These are phyloP conservation scores for Ibycter americanus DNA, from an alignment of 2,797 vertebrate genomes.

Conservation along the genomic window DNA sequence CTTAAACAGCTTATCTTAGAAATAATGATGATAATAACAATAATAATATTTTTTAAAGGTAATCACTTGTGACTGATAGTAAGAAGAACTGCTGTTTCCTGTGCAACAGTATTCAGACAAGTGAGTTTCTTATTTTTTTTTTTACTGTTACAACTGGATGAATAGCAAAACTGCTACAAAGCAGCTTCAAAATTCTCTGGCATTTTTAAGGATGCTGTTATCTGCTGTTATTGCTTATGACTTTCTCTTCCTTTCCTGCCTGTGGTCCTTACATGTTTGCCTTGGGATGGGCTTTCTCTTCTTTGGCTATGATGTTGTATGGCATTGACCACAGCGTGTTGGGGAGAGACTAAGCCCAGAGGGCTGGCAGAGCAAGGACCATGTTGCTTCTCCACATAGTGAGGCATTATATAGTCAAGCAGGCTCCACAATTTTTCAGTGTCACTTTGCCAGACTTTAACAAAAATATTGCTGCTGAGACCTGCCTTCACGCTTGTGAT, in stretches of 20 bases:
- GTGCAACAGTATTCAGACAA: background rate
- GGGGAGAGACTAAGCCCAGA: background rate
- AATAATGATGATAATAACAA: background rate
- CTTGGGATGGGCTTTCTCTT: background rate
- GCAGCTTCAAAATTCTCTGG: rapidly evolving
- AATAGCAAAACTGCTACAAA: background rate
- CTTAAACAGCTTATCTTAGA: background rate
- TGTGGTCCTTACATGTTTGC: rapidly evolving
- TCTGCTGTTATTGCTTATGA: background rate
- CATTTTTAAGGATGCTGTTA: background rate
- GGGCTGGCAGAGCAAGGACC: background rate
- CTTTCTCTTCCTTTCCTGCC: background rate
- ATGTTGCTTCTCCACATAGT: background rate
- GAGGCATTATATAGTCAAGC: rapidly evolving
- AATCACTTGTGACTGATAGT: background rate
- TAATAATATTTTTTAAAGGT: background rate
- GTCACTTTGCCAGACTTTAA: background rate
- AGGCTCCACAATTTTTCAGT: background rate
- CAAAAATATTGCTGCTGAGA: rapidly evolving
- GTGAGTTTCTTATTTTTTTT: background rate
- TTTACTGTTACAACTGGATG: background rate
- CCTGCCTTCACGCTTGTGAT: background rate
- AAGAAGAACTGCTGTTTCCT: background rate
- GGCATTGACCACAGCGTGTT: rapidly evolving
- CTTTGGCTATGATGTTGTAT: background rate